Percentiles rank a stretch among this genome's conserved stretches.
These are phyloP conservation scores for Actinemys pallida DNA, from an alignment of 2,113 vertebrate genomes.

Conservation along the genomic window DNA sequence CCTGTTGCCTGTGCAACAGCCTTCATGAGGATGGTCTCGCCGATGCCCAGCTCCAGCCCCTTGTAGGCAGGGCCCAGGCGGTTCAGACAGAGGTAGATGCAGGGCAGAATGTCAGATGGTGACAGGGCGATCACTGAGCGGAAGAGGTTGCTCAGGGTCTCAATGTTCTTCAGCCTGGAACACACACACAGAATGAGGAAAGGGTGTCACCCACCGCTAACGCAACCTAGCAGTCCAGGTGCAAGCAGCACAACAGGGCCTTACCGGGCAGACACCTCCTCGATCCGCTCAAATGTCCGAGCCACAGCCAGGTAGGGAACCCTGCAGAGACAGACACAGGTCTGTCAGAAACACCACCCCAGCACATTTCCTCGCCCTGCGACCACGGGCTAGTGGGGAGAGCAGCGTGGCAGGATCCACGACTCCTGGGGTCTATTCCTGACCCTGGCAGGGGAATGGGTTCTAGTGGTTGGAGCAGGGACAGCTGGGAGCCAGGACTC, in stretches of 20 bases:
- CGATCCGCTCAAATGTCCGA: slow-evolving; percentile 92
- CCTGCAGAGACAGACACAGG: slow-evolving; percentile 65
- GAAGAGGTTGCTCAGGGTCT: slow-evolving; percentile 90
- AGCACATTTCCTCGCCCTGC: too few species aligned
- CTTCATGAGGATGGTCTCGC: slow-evolving; percentile 90
- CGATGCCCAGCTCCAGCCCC: slow-evolving; percentile 88
- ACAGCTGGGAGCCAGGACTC: not conserved
- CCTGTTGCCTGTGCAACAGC: slow-evolving; percentile 90
- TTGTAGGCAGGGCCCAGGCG: slow-evolving; percentile 89
- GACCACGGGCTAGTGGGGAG: not conserved
- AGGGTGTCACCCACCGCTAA: rapidly evolving
- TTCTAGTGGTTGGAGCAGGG: not conserved
- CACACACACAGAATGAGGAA: not conserved
- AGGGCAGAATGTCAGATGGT: slow-evolving; percentile 85
- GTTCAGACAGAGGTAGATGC: slow-evolving; percentile 91
- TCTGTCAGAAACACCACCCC: not conserved
- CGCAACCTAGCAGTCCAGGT: rapidly evolving
- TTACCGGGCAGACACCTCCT: slow-evolving; percentile 91
- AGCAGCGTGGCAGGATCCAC: not conserved
- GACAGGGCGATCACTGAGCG: slow-evolving; percentile 86
- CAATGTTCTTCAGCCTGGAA: slow-evolving; percentile 89
- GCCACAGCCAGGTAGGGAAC: slow-evolving; percentile 93
- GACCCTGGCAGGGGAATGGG: not conserved
- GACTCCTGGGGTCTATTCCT: not conserved
- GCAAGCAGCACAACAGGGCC: not conserved